Conservation (phyloP, 2,888 invertebrate genomes). For the Chalcis sispes region DNA sequence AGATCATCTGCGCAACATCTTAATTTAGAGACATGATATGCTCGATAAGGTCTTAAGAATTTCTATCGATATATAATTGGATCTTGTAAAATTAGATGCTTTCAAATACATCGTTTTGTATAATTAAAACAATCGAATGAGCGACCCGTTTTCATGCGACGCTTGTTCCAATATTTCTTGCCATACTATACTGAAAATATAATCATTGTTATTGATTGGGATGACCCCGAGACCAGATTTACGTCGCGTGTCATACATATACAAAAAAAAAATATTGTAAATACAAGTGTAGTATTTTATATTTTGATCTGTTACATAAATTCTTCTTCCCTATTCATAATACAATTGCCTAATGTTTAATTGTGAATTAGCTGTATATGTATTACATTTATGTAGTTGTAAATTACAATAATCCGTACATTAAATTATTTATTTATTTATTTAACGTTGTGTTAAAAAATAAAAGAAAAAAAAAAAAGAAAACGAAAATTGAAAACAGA, state of each 20-base stretch:
- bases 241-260: constrained; percentile 8
- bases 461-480: neutral
- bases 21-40: neutral
- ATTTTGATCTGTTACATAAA: too few species aligned
- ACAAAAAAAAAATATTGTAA: constrained; percentile 33
- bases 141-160: constrained; percentile 32
- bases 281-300: too few species aligned
- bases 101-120: constrained; percentile 18
- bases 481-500: too few species aligned
- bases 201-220: constrained; percentile 54
- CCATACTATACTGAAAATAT: constrained; percentile 44
- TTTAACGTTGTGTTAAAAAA: too few species aligned
- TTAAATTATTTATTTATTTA: too few species aligned
- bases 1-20: neutral
- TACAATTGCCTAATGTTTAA: too few species aligned
- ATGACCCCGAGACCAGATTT: constrained; percentile 52
- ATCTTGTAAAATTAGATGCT: constrained; percentile 45
- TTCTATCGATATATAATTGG: constrained; percentile 23
- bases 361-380: too few species aligned
- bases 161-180: constrained; percentile 19
- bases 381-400: too few species aligned
- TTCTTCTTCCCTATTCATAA: too few species aligned
- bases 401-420: too few species aligned
- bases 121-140: constrained; percentile 50
- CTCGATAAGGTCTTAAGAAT: neutral